A percentile compares a stretch with the other conserved stretches of the same genome.
Conservation (phyloP, 1,140 invertebrate species). For the Stegodyphus dumicola region DNA sequence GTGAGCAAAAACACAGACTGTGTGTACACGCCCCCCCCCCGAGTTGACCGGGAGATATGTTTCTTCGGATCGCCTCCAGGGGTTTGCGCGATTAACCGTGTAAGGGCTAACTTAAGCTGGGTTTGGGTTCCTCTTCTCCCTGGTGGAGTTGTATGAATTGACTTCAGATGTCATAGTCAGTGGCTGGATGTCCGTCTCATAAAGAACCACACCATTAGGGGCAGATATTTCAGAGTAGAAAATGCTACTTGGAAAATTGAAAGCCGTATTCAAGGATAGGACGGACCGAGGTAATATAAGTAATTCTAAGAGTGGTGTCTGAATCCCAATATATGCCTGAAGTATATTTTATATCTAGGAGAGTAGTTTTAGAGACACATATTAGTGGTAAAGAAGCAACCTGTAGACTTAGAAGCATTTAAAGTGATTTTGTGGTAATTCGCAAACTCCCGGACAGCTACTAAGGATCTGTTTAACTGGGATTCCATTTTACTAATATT, state of each 20-base stretch:
- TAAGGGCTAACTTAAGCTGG: no score
- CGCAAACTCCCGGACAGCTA: background rate
- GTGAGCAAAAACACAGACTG: no score
- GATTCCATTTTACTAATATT: background rate
- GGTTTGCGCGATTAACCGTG: no score
- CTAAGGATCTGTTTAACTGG: background rate
- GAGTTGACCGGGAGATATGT: no score
- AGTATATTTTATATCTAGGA: background rate
- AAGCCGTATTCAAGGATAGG: background rate
- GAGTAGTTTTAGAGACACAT: background rate
- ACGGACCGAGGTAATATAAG: background rate
- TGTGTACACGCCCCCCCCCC: no score
- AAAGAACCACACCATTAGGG: background rate
- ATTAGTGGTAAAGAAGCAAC: background rate
- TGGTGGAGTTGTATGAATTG: no score
- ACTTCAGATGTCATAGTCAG: background rate
- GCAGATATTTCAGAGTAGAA: background rate
- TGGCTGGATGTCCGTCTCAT: background rate
- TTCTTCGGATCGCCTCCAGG: no score
- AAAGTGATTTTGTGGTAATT: background rate
- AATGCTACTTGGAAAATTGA: background rate
- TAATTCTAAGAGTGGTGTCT: background rate
- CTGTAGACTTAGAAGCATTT: background rate
- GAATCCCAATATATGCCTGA: background rate
- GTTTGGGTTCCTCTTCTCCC: no score